Evolutionary conservation across 1,140 invertebrate species (phyloP).

Genomic region (Saxidomus purpurata): DNA sequence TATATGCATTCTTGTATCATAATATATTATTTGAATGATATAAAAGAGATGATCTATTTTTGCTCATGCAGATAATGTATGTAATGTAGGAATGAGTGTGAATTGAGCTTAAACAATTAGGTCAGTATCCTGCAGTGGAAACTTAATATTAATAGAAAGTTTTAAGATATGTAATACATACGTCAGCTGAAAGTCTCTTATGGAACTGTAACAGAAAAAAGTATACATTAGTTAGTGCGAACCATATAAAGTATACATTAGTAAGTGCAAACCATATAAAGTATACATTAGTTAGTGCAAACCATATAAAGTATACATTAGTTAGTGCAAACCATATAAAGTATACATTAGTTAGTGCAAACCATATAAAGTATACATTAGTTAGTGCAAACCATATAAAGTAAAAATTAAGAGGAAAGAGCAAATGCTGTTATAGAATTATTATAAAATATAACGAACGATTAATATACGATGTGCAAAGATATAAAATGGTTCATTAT

Average conservation of each 20-base stretch:
- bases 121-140: background rate
- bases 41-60: background rate
- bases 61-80: background rate
- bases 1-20: background rate
- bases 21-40: background rate
- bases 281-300: too few relatives aligned
- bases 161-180: background rate
- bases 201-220: conserved; percentile 7
- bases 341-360: background rate
- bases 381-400: too few relatives aligned
- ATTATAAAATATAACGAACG: too few relatives aligned
- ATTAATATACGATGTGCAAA: too few relatives aligned
- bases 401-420: too few relatives aligned
- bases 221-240: background rate
- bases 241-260: background rate
- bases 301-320: too few relatives aligned
- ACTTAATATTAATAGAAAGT: background rate
- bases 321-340: too few relatives aligned
- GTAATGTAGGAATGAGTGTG: background rate
- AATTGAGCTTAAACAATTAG: background rate
- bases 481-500: too few relatives aligned
- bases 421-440: too few relatives aligned
- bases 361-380: background rate
- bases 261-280: background rate
- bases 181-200: background rate